Percentiles rank a stretch among this genome's conserved stretches.
Evolutionary conservation across 2,113 vertebrate species (phyloP).

Genomic region (Coturnix japonica): DNA sequence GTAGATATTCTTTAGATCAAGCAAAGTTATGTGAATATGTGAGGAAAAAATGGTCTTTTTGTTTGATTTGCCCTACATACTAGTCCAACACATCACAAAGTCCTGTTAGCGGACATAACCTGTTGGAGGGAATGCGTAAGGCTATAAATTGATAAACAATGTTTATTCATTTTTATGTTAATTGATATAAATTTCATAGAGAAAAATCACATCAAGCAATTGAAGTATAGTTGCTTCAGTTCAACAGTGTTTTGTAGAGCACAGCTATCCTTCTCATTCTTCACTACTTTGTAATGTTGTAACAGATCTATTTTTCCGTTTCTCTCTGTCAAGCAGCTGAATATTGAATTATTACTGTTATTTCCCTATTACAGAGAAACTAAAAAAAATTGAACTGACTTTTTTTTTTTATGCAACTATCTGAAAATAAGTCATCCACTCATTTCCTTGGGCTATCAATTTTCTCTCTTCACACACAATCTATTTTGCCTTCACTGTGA

Average conservation of each 20-base stretch:
- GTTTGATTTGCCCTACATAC: background rate
- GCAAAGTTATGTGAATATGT: rapidly evolving
- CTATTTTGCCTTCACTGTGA: background rate
- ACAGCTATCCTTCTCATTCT: background rate
- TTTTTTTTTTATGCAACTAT: background rate
- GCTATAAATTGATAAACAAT: background rate
- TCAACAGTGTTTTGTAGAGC: background rate
- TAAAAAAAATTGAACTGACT: background rate
- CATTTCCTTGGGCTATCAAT: background rate
- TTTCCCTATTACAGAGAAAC: background rate
- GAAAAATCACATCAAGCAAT: background rate
- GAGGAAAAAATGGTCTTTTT: background rate
- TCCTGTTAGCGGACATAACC: too few species aligned
- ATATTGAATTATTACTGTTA: background rate
- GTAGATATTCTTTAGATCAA: rapidly evolving
- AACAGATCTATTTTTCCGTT: background rate
- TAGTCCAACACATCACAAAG: background rate
- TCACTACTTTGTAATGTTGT: background rate
- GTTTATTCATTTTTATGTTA: background rate
- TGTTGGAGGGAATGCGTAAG: background rate
- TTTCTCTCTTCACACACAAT: background rate
- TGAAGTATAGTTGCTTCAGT: background rate
- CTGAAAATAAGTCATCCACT: background rate
- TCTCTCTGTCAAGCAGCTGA: background rate
- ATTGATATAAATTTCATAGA: background rate